Evolutionary conservation across 2,797 vertebrate genomes (phyloP).

Genomic region (Siniperca undulata): DNA sequence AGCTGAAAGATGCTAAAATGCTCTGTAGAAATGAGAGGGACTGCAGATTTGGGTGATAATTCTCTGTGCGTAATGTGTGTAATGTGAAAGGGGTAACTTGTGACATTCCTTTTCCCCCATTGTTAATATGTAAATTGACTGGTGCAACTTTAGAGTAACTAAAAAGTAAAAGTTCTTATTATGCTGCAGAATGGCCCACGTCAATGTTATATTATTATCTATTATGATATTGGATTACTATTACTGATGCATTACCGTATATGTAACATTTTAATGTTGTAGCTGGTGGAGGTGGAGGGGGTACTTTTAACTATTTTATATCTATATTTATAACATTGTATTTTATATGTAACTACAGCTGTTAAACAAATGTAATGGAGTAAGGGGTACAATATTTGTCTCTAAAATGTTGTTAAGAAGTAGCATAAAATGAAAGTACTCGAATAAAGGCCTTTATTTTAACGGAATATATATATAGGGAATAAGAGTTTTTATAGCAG

Average conservation of each 20-base stretch:
- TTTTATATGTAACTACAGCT: background rate
- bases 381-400: background rate
- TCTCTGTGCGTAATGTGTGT: background rate
- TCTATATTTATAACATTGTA: background rate
- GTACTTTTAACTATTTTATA: background rate
- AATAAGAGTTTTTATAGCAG: background rate
- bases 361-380: background rate
- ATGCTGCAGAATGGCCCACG: background rate
- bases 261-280: background rate
- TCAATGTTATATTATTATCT: background rate
- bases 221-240: background rate
- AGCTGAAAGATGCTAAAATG: background rate
- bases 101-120: too few relatives aligned
- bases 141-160: background rate
- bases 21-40: background rate
- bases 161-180: background rate
- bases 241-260: background rate
- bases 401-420: conserved; percentile 2
- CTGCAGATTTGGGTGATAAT: background rate
- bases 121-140: background rate
- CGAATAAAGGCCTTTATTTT: background rate
- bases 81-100: too few relatives aligned
- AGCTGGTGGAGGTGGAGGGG: background rate
- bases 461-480: too few relatives aligned
- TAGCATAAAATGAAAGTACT: background rate